phyloP scores from a whole-genome alignment of 2,797 vertebrate species.

The Echiichthys vipera region DNA sequence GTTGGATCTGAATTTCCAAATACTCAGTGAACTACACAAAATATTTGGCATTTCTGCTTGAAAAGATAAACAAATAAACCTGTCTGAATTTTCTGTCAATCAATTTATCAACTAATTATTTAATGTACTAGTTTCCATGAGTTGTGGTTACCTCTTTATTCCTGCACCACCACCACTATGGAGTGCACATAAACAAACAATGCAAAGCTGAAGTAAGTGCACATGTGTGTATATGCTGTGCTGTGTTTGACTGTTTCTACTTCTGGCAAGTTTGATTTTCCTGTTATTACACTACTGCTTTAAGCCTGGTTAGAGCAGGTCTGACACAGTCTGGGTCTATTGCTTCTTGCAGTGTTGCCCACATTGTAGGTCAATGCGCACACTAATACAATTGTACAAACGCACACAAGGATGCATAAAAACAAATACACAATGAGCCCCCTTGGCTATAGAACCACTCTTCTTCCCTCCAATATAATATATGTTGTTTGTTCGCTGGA shows the following conservation, averaged over 20 bases:
- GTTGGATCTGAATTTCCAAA: background rate
- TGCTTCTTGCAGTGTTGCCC: slow-evolving; percentile 21
- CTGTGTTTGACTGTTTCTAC: slow-evolving; percentile 12
- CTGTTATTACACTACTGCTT: slow-evolving; percentile 38
- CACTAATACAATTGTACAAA: slow-evolving; percentile 35
- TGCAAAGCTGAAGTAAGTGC: background rate
- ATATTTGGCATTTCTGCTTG: too few relatives aligned
- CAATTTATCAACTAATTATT: background rate
- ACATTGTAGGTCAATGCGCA: slow-evolving; percentile 44
- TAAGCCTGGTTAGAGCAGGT: slow-evolving; percentile 35
- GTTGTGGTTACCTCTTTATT: background rate
- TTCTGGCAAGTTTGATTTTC: slow-evolving; percentile 27
- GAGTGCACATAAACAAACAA: slow-evolving; percentile 3
- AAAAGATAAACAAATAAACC: background rate
- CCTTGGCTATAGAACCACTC: slow-evolving; percentile 40
- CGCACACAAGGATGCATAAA: slow-evolving; percentile 34
- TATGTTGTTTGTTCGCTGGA: slow-evolving; percentile 68
- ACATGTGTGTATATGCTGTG: background rate
- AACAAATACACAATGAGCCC: slow-evolving; percentile 31
- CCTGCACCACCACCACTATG: background rate
- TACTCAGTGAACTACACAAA: background rate
- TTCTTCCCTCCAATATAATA: slow-evolving; percentile 49
- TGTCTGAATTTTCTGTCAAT: background rate
- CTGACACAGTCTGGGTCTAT: slow-evolving; percentile 28
- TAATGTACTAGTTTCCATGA: background rate